Evolutionary conservation across 2,113 vertebrate species (phyloP), one percentile per base, ranked within the genome.

Genomic region (Mobula hypostoma): DNA sequence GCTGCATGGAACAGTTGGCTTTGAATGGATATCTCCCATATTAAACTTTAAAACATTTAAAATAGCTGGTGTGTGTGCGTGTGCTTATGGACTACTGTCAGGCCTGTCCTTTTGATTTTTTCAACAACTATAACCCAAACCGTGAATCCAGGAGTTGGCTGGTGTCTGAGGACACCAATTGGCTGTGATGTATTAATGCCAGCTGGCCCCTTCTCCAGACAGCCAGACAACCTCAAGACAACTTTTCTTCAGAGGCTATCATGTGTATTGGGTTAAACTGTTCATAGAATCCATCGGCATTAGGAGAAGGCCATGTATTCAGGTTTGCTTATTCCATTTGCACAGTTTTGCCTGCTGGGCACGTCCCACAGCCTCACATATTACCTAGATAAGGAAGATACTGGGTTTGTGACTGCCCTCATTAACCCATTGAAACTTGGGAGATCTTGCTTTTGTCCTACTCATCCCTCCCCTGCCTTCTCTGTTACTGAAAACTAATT

Each of bases 191-290:
- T 91, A 83, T 72, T 36, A 68, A 19, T 5, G 94, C 94, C 87
- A 95, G 80, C 63, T 94, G 74, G 90, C 94, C 77, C 80, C 80
- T 66, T 80, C 94, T 94, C 27, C 94, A 94, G 94, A 94, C 88
- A 94, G 40, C 94, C 88, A 91, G 85, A 94, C 79, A 56, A 78
- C 80, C 80, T 83, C 94, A 36, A 91, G 70, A 92, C 79, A 36
- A 92, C 79, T 94, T 90, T 74, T 94, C 92, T 91, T 56, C 78
- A 40, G 29, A 94, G 74, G 8, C 77, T 63, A 17, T 24, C 94
- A 94, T 5, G 21, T 32, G 4, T 15, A 12, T 77, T 14, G 61
- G 15, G 32, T 76, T 48, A 21, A 32, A 93, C 68, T 56, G 70
- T 76, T 48, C 91, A 74, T 36, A 5, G 21, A 93, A 74, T 93